phyloP scores from a whole-genome alignment of 2,797 vertebrate species.

The Paratrypauchen microcephalus region DNA sequence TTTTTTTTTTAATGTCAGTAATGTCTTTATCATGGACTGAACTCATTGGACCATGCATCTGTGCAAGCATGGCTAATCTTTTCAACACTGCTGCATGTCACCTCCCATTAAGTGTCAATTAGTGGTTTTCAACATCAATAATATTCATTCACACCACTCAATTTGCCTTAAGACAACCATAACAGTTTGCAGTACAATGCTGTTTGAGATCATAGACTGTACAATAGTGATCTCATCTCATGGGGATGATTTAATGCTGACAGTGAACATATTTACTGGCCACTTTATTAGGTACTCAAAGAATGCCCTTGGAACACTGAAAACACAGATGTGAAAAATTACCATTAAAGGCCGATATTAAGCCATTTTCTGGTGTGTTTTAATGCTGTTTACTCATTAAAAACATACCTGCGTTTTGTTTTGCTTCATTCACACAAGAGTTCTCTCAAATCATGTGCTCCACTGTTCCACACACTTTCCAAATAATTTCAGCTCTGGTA shows the following conservation, averaged over 20 bases:
- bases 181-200: conserved; percentile 42
- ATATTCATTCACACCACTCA: conserved; percentile 30
- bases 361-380: too few species aligned
- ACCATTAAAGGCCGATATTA: too few species aligned
- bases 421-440: too few species aligned
- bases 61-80: conserved; percentile 53
- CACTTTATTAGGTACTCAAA: neutral
- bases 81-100: conserved; percentile 59
- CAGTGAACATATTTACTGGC: conserved; percentile 17
- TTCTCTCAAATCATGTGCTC: too few species aligned
- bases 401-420: too few species aligned
- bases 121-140: conserved; percentile 54
- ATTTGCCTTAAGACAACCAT: conserved; percentile 36
- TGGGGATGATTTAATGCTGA: conserved; percentile 24
- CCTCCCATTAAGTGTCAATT: conserved; percentile 52
- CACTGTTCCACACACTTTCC: too few species aligned
- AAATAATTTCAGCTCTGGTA: too few species aligned
- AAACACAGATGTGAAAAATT: too few species aligned
- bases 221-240: conserved; percentile 49
- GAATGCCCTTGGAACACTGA: neutral
- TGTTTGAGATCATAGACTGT: conserved; percentile 36
- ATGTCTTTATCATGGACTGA: conserved; percentile 47
- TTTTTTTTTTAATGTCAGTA: neutral
- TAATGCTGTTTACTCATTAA: too few species aligned
- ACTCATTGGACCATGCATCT: conserved; percentile 53